Percentiles rank a stretch among this genome's conserved stretches.
phyloP scores from a whole-genome alignment of 1,140 invertebrate species.

The Brachionus rubens region DNA sequence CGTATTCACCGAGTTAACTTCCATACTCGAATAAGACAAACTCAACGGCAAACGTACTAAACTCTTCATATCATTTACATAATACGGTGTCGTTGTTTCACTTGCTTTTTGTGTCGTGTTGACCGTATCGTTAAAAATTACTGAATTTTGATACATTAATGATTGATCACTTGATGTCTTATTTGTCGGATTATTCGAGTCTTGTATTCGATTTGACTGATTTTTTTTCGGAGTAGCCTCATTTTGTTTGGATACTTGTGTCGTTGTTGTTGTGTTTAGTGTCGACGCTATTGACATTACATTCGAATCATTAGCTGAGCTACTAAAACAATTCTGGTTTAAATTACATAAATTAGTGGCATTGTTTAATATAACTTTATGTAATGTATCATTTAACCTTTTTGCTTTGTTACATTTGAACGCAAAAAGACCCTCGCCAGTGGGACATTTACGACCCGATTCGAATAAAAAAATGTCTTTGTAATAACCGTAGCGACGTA shows the following conservation, averaged over 20 bases:
- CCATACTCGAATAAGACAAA: conserved; percentile 23
- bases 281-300: not conserved
- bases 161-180: not conserved
- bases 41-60: conserved; percentile 22
- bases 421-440: conserved; percentile 41
- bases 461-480: conserved; percentile 45
- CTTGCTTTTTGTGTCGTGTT: not conserved
- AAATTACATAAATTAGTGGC: conserved; percentile 32
- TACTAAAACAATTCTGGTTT: conserved; percentile 11
- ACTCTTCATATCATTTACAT: conserved; percentile 28
- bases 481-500: conserved; percentile 37
- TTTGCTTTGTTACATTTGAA: conserved; percentile 45
- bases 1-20: not conserved
- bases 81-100: not conserved
- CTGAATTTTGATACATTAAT: not conserved
- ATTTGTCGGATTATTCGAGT: not conserved
- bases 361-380: conserved; percentile 30
- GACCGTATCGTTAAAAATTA: not conserved
- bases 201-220: conserved; percentile 14
- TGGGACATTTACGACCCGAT: conserved; percentile 44
- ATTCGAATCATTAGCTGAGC: conserved; percentile 9
- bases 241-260: conserved; percentile 1
- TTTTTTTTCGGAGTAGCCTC: conserved; percentile 22
- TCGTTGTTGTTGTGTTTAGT: not conserved
- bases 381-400: conserved; percentile 20